Evolutionary conservation across 2,797 vertebrate genomes (phyloP).

Genomic region (Cossypha caffra): DNA sequence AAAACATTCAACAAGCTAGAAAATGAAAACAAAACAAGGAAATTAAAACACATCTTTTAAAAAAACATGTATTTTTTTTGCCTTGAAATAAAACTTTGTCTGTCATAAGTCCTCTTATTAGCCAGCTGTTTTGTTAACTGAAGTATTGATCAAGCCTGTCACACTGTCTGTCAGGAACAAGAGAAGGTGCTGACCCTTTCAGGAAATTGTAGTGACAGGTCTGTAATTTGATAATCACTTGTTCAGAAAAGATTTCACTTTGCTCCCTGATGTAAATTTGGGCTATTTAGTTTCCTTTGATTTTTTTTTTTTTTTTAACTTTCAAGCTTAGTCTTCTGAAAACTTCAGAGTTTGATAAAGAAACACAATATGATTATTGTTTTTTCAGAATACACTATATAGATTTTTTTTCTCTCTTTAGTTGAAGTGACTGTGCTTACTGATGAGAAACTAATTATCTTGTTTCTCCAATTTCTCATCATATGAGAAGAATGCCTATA

Average conservation of each 20-base stretch:
- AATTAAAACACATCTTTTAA: neutral
- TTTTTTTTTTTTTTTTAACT: neutral
- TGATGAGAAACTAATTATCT: neutral
- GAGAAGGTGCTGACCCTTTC: constrained; percentile 66
- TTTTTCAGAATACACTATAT: neutral
- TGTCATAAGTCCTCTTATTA: constrained; percentile 50
- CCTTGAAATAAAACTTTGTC: constrained; percentile 39
- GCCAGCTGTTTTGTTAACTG: constrained; percentile 70
- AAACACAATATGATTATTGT: neutral
- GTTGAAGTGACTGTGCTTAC: neutral
- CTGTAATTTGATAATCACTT: constrained; percentile 71
- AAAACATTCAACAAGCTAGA: neutral
- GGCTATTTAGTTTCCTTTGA: neutral
- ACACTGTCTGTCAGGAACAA: constrained; percentile 54
- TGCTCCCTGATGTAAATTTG: constrained; percentile 15
- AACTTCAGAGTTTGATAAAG: neutral
- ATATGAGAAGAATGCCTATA: neutral
- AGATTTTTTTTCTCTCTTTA: neutral
- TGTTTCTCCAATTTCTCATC: neutral
- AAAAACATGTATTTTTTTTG: constrained; percentile 53
- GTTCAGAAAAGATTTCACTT: constrained; percentile 60
- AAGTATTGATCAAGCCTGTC: constrained; percentile 66
- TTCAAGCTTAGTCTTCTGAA: neutral
- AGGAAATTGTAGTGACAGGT: constrained; percentile 53
- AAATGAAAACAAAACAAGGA: neutral